These are phyloP conservation scores for Sebastes oblongus DNA, from an alignment of 2,797 vertebrate genomes.

Conservation along the genomic window DNA sequence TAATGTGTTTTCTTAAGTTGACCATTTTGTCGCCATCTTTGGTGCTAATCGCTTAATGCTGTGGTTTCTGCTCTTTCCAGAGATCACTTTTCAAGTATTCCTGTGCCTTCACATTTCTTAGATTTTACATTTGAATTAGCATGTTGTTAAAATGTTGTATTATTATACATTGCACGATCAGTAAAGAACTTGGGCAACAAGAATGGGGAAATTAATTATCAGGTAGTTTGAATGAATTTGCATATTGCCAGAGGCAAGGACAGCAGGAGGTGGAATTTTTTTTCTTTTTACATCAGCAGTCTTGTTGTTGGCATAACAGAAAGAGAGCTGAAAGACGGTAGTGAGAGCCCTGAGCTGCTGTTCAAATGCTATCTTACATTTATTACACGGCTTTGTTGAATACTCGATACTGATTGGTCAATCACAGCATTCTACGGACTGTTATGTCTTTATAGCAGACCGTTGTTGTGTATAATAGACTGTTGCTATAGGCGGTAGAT, in stretches of 20 bases:
- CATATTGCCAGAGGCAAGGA: slow-evolving; percentile 34
- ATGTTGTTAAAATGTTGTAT: background rate
- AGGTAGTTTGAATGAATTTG: slow-evolving; percentile 13
- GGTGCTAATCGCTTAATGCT: background rate
- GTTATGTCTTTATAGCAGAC: no score
- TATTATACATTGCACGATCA: background rate
- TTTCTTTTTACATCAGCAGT: background rate
- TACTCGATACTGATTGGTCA: no score
- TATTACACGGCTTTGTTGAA: no score
- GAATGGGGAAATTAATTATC: slow-evolving; percentile 1
- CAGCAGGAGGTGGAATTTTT: background rate
- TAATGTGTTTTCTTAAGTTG: background rate
- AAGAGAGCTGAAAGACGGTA: background rate
- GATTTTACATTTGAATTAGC: background rate
- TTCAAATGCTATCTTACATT: background rate
- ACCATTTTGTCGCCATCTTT: background rate
- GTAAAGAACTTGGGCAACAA: slow-evolving; percentile 1
- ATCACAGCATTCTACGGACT: no score
- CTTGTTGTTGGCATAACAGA: slow-evolving; percentile 13
- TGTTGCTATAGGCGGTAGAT: no score
- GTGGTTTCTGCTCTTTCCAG: background rate
- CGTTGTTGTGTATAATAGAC: no score
- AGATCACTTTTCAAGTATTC: background rate
- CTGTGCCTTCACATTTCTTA: background rate
- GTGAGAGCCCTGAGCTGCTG: background rate